These are phyloP conservation scores for Tachuris rubrigastra DNA, from an alignment of 2,113 vertebrate genomes.

Conservation along the genomic window DNA sequence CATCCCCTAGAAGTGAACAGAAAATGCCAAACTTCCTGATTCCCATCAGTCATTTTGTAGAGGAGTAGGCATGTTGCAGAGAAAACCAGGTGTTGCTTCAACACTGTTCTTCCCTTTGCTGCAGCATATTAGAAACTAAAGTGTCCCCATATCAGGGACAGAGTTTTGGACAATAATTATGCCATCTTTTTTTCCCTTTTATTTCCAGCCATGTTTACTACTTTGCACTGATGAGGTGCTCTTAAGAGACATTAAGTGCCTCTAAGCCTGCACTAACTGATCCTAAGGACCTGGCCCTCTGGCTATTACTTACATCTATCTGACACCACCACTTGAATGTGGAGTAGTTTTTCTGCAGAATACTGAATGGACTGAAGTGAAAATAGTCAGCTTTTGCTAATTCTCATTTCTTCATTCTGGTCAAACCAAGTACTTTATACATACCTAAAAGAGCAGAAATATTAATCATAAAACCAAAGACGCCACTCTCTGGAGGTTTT, in stretches of 20 bases:
- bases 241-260: background rate
- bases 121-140: background rate
- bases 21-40: background rate
- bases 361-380: background rate
- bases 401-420: background rate
- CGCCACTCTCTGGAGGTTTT: conserved; percentile 88
- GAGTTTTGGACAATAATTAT: background rate
- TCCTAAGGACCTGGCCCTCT: background rate
- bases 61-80: background rate
- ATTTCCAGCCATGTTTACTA: background rate
- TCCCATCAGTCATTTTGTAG: background rate
- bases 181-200: background rate
- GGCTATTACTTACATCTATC: background rate
- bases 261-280: background rate
- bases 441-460: conserved; percentile 89
- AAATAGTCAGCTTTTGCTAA: background rate
- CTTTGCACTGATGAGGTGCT: background rate
- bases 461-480: conserved; percentile 94
- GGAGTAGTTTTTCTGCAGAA: background rate
- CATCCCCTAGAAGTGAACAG: background rate
- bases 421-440: background rate
- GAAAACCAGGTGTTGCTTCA: background rate
- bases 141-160: background rate
- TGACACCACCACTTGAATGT: background rate
- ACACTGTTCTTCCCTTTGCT: background rate